Percentiles rank a stretch among this genome's conserved stretches.
phyloP scores from a whole-genome alignment of 2,797 vertebrate genomes.

The Natrix natrix region DNA sequence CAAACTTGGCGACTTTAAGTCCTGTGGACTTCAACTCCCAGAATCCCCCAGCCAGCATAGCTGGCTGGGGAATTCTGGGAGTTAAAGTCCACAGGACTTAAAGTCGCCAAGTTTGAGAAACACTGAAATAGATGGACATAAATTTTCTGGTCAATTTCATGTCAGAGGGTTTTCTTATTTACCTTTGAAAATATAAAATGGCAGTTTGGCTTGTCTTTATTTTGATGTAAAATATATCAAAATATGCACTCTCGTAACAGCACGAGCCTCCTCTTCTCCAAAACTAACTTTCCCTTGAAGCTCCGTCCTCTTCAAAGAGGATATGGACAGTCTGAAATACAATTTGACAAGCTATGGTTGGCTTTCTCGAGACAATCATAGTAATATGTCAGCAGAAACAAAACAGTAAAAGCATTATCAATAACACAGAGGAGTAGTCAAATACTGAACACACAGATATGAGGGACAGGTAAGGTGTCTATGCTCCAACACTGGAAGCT shows the following conservation, averaged over 20 bases:
- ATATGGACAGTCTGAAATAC: neutral
- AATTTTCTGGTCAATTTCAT: neutral
- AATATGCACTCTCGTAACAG: neutral
- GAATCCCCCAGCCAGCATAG: no score
- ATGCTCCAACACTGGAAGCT: no score
- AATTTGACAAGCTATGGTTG: neutral
- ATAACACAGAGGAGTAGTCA: neutral
- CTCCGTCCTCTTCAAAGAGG: neutral
- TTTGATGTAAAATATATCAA: neutral
- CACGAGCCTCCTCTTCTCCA: neutral
- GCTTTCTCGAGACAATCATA: neutral
- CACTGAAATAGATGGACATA: neutral
- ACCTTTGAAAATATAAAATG: neutral
- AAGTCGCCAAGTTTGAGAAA: no score
- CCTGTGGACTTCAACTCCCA: no score
- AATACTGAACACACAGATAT: neutral
- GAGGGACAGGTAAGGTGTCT: neutral
- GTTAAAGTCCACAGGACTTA: no score
- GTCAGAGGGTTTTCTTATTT: neutral
- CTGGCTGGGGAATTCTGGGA: no score
- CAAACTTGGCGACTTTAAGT: no score
- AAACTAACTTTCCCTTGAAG: neutral
- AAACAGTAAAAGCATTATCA: neutral
- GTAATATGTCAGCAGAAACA: neutral
- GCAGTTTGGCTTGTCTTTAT: neutral